Evolutionary conservation across 2,888 invertebrate species (phyloP), one percentile per base, ranked within the genome.

Genomic region (Cerceris rybyensis): DNA sequence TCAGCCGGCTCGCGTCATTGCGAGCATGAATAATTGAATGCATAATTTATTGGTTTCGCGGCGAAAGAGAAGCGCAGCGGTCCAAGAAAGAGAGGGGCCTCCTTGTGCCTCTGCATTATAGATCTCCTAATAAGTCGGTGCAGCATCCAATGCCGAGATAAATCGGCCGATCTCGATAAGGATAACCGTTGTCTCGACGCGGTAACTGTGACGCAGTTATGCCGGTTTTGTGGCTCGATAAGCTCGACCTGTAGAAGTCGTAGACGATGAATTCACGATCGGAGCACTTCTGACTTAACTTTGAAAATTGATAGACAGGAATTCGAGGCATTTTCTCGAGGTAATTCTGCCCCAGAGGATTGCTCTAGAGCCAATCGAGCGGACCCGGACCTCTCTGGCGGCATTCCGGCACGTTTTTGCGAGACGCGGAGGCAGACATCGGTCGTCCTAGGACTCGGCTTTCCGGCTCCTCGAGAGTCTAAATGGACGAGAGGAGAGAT

Each of bases 11-110:
- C 84, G 82, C 89, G 85, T 85, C 89, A 90, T 90, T 90, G 89
- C 86, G 87, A 81, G 87, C 88, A 88, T 90, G 88, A 89, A 90
- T 91, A 90, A 91, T 89, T 88, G 84, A 86, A 89, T 89, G 88
- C 87, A 90, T 90, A 90, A 90, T 91, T 90, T 88, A 90, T 90
- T 86, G 83, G 86, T 87, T 87, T 86, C 67, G 76, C 82, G 74
- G 77, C 81, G 73, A 84, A 86, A 82, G 84, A 86, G 80, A 72
- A 65, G 68, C 61, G 16, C 14, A 50, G 16, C 49, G 28, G 14
- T 41, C n/a, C 8, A 43, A 0, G 65, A 11, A 13, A 16, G 14
- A 14, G 66, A 65, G 54, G 67, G 76, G 52, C 42, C 14, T 68
- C 49, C 54, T 64, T 70, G 66, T 63, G 70, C 57, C 65, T 61